phyloP scores from a whole-genome alignment of 2,797 vertebrate species.

The Cuculus canorus region DNA sequence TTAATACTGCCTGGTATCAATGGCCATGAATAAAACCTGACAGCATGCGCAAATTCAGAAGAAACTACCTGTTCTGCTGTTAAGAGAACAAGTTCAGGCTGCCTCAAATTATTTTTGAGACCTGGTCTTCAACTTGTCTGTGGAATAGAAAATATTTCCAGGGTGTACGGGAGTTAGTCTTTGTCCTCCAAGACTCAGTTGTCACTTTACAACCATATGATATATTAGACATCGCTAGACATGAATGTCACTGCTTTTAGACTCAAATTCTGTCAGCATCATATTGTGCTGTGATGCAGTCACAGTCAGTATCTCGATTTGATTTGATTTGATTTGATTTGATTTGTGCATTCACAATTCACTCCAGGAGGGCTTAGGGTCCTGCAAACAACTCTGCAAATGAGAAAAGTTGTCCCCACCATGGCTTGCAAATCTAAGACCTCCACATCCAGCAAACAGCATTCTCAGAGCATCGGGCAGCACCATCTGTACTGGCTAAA shows the following conservation, averaged over 20 bases:
- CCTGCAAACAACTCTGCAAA: constrained; percentile 1
- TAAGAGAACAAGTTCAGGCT: neutral
- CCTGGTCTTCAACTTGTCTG: neutral
- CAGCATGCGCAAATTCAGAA: neutral
- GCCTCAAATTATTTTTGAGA: neutral
- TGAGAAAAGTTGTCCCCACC: neutral
- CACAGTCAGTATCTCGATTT: constrained; percentile 25
- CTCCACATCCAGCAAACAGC: neutral
- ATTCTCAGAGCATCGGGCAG: rapidly evolving
- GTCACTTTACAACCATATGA: constrained; percentile 12
- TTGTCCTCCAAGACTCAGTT: constrained; percentile 11
- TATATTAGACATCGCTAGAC: neutral
- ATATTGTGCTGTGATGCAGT: neutral
- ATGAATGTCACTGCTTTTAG: constrained; percentile 22
- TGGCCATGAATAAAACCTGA: constrained; percentile 31
- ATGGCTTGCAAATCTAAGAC: neutral
- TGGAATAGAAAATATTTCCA: constrained; percentile 4
- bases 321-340: constrained; percentile 39
- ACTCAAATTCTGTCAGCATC: constrained; percentile 1
- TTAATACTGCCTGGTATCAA: neutral
- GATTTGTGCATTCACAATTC: neutral
- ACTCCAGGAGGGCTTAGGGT: neutral
- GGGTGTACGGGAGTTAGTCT: neutral
- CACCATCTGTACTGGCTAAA: neutral
- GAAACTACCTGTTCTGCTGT: neutral